These are phyloP conservation scores for Micronycteris hirsuta DNA, from an alignment of 2,113 vertebrate species.

Conservation along the genomic window DNA sequence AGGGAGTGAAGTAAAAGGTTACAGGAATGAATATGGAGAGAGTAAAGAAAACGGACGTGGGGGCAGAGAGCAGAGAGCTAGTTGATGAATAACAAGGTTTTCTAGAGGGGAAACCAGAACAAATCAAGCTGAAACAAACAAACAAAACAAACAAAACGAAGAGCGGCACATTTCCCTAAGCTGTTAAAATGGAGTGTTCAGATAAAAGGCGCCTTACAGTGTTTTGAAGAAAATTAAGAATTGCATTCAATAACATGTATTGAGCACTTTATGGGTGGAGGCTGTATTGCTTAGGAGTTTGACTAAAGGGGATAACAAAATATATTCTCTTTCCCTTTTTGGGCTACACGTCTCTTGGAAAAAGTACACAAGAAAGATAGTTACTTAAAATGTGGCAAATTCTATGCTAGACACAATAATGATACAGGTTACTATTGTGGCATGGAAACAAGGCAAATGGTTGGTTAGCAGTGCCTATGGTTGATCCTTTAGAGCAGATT, in stretches of 20 bases:
- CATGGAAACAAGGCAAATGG: background rate
- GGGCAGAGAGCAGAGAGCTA: background rate
- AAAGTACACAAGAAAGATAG: background rate
- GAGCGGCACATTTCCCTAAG: background rate
- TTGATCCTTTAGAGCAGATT: background rate
- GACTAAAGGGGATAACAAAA: background rate
- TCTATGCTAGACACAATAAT: background rate
- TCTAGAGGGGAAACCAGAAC: background rate
- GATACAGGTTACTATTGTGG: background rate
- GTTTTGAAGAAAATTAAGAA: background rate
- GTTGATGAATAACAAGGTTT: background rate
- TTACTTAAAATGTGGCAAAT: background rate
- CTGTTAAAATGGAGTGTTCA: background rate
- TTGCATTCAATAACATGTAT: background rate
- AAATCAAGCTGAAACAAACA: background rate
- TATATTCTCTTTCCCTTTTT: background rate
- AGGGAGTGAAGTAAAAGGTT: slow-evolving; percentile 21
- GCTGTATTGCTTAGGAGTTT: background rate
- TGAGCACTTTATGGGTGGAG: background rate
- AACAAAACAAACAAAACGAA: background rate
- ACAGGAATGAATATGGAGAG: background rate
- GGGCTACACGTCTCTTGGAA: background rate
- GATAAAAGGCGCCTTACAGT: background rate
- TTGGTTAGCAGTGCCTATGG: background rate
- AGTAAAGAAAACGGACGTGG: background rate